A percentile compares a stretch with the other conserved stretches of the same genome.
phyloP scores from a whole-genome alignment of 2,113 vertebrate species.

The Fregetta grallaria region DNA sequence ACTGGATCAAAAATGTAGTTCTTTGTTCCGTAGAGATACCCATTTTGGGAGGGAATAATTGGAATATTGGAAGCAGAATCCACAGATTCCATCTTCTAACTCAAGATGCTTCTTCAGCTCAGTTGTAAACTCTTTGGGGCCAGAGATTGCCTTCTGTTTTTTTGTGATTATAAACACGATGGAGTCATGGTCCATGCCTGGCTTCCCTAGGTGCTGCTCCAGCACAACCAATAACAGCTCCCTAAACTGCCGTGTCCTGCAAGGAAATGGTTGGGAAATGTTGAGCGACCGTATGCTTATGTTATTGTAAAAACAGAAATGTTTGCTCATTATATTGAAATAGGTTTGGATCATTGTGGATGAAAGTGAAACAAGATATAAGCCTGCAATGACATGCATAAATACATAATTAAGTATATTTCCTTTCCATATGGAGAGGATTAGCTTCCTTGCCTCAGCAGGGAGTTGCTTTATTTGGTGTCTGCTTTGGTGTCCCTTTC shows the following conservation, averaged over 20 bases:
- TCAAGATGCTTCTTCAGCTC: not conserved
- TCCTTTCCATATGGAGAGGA: conserved; percentile 64
- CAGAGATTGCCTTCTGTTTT: not conserved
- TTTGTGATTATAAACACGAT: not conserved
- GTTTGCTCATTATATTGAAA: conserved; percentile 42
- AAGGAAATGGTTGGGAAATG: not conserved
- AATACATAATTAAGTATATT: conserved; percentile 59
- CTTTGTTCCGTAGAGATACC: not conserved
- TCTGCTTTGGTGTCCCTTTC: conserved; percentile 58
- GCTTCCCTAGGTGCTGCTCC: not conserved
- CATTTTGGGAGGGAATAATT: not conserved
- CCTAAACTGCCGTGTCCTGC: not conserved
- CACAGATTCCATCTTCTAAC: not conserved
- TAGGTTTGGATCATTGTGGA: conserved; percentile 10
- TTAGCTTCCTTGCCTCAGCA: conserved; percentile 37
- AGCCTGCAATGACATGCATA: conserved; percentile 48
- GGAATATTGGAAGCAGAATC: not conserved
- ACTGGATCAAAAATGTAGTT: not conserved
- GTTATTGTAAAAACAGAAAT: not conserved
- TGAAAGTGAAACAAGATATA: conserved; percentile 60
- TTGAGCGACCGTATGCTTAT: not conserved
- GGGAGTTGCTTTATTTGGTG: conserved; percentile 63
- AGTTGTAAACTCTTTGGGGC: not conserved
- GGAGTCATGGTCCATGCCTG: not conserved
- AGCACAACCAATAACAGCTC: not conserved